phyloP scores from a whole-genome alignment of 2,113 vertebrate species.

The Barnardius zonarius region DNA sequence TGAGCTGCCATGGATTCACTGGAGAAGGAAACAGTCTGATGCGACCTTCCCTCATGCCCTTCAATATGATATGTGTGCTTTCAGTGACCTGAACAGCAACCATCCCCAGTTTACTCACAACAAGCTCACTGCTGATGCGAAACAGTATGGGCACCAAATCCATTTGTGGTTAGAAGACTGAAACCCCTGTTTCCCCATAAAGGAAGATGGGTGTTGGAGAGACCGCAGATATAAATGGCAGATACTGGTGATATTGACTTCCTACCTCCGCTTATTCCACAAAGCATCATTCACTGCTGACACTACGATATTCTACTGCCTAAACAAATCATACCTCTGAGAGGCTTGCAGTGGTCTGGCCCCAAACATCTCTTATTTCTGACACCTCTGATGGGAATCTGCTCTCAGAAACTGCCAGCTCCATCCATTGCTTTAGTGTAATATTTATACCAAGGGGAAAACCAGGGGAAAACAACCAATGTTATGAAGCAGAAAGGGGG shows the following conservation, averaged over 20 bases:
- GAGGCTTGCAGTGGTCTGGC: not conserved
- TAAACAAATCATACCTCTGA: not conserved
- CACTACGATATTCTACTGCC: not conserved
- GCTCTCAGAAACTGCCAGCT: not conserved
- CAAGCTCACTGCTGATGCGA: not conserved
- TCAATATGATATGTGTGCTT: rapidly evolving
- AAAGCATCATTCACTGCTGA: not conserved
- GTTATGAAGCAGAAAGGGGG: not conserved
- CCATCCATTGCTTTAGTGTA: not conserved
- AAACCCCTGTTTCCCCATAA: not conserved
- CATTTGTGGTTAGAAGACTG: not conserved
- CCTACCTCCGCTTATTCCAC: not conserved
- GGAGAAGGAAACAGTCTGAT: not conserved
- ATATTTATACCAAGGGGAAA: not conserved
- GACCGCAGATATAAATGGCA: not conserved
- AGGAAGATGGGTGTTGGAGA: not conserved
- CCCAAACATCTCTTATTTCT: not conserved
- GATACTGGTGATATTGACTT: not conserved
- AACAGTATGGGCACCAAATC: not conserved
- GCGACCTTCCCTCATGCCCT: not conserved
- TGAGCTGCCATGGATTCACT: not conserved
- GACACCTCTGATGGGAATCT: not conserved
- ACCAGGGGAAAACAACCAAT: not conserved
- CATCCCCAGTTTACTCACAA: not conserved
- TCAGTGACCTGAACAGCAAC: not conserved